Conservation (phyloP, 2,888 invertebrate genomes). For the Drosophila niveifrons region DNA sequence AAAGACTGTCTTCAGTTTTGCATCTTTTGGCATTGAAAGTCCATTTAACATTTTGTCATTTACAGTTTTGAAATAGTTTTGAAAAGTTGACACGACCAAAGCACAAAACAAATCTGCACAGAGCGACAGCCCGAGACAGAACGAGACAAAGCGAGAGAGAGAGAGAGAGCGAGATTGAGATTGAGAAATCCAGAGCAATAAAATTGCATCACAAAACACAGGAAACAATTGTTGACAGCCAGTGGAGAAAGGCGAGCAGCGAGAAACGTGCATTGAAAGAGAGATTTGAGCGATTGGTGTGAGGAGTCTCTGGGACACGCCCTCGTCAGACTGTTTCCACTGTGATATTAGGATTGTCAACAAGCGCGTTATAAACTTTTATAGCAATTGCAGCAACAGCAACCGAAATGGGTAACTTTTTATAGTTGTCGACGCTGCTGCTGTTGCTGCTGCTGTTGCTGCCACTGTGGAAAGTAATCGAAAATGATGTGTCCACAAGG, state of each 20-base stretch:
- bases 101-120: conserved; percentile 63
- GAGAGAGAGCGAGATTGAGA: conserved; percentile 2
- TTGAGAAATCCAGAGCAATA: conserved; percentile 51
- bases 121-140: conserved; percentile 17
- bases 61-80: conserved; percentile 83
- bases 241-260: conserved; percentile 6
- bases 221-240: conserved; percentile 76
- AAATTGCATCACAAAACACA: conserved; percentile 64
- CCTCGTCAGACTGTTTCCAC: conserved; percentile 45
- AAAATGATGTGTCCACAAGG: conserved; percentile 80
- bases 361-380: conserved; percentile 84
- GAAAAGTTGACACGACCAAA: conserved; percentile 78
- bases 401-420: conserved; percentile 57
- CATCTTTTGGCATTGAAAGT: conserved; percentile 77
- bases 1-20: conserved; percentile 22
- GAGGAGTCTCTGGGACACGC: conserved; percentile 5
- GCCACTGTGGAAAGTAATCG: conserved; percentile 65
- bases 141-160: conserved; percentile 4
- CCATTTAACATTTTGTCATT: conserved; percentile 84
- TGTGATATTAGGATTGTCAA: conserved; percentile 78
- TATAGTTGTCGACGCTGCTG: conserved; percentile 41
- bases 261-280: conserved; percentile 10
- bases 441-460: conserved; percentile 11
- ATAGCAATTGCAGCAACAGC: conserved; percentile 70
- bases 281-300: conserved; percentile 8